Base-by-base conservation (phyloP, 1,140 invertebrate genomes). In the Microplitis demolitor region DNA sequence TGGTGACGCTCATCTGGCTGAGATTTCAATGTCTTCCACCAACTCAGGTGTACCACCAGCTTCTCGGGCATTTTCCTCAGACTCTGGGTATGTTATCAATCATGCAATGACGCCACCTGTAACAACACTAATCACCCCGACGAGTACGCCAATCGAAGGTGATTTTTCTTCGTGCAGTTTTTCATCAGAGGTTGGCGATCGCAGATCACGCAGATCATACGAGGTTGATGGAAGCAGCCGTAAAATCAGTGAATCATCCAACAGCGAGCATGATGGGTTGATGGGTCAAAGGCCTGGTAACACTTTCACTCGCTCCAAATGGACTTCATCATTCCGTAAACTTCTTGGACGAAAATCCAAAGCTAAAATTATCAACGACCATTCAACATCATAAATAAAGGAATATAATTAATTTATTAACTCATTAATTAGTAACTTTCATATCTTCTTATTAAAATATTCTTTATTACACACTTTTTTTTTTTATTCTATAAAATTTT, bases 241-340 rank as follows among this genome's bases (percentile, higher is more conserved):
- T 64, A 83, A 85, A 34, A 81, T 83, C 69, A 84, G 82, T 73
- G 83, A 85, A 66, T 79, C 76, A 2, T 80, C 77, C 6, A 79
- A 76, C 62, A 80, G 78, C 66, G 81, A 84, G 39, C 63, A 73
- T 6, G 80, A 83, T 50, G 79, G 79, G 16, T 45, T 45, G 39
- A 69, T 67, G 3, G 45, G 39, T 54, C 64, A 78, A 60, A 66
- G 74, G 14, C 31, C 78, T 11, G 76, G 80, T 5, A 24, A 3
- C 8, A 31, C 72, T 37, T 80, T 88, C 45, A 83, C 74, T 14
- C 84, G 88, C 2, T 87, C 88, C 6, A 84, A 81, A 70, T 90
- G 89, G 89, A 89, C 89, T 3, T 86, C 88, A 0, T 90, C 89
- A 0, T 89, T 90, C 71, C 83, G 89, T 4, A 88, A 87, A 73